These are phyloP conservation scores for Lasius fuliginosus DNA, from an alignment of 2,888 invertebrate genomes.

Conservation along the genomic window DNA sequence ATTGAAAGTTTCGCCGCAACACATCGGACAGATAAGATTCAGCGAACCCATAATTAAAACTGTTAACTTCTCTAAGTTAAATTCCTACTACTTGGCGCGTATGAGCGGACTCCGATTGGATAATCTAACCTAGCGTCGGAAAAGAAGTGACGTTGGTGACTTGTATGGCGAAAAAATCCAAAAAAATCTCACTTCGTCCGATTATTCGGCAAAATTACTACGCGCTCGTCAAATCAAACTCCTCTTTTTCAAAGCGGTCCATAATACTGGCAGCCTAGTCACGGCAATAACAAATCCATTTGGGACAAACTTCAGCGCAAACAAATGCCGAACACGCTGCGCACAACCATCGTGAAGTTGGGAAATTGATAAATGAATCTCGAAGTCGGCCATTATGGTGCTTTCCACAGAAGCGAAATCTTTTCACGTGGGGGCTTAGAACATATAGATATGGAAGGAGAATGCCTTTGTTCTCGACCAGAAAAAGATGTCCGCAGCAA, in stretches of 20 bases:
- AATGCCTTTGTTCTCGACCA: no score
- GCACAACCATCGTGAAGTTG: conserved; percentile 86
- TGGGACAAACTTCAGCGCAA: conserved; percentile 85
- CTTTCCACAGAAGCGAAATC: no score
- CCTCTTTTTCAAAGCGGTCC: conserved; percentile 35
- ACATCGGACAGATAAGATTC: conserved; percentile 89
- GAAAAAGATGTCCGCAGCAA: no score
- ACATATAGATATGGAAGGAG: no score
- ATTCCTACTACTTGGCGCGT: no score
- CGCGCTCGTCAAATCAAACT: conserved; percentile 15
- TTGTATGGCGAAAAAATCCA: conserved; percentile 46
- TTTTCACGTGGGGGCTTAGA: no score
- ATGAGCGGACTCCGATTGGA: conserved; percentile 3
- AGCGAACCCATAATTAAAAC: conserved; percentile 87
- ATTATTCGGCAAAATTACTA: conserved; percentile 43
- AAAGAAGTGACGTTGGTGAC: conserved; percentile 51
- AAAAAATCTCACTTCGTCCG: conserved; percentile 68
- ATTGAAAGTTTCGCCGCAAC: conserved; percentile 89
- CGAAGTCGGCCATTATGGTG: conserved; percentile 76
- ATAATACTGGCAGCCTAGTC: conserved; percentile 53
- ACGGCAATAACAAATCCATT: conserved; percentile 74
- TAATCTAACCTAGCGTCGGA: conserved; percentile 70
- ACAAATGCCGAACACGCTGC: conserved; percentile 81
- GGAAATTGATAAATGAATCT: conserved; percentile 79
- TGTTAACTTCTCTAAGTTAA: not conserved